Base-by-base conservation (phyloP, 2,797 vertebrate genomes). In the Xiphorhynchus erythropygius region DNA sequence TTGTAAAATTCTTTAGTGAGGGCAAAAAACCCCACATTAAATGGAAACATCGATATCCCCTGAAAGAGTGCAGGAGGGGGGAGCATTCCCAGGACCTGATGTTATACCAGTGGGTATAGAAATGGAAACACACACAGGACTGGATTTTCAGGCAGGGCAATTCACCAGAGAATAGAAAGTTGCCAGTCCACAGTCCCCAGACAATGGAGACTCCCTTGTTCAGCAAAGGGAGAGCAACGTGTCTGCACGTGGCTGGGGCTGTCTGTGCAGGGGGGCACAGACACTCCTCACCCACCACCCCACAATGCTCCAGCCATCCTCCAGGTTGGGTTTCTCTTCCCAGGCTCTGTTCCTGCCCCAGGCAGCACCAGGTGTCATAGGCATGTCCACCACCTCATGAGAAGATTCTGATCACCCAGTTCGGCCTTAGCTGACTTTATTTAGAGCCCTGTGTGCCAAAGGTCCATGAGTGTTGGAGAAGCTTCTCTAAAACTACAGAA, bases 1-100 rank as follows among this genome's bases (percentile, higher is more conserved):
- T 97, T 97, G 89, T 94, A 96, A 97, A 97, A 97, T 97, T 93
- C 97, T 96, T 97, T 62, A 96, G 93, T 24, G 94, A 95, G 91
- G 96, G 92, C 95, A 97, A 94, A 96, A 92, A 94, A 74, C 41
- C 95, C 94, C 95, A 95, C 89, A 80, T 94, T 97, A 97, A 97
- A 94, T 97, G 94, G 85, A 97, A 97, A 97, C 97, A 97, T 96
- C 4, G 68, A 95, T 96, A 95, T 94, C 95, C 95, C 95, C 92
- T n/a, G 65, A 96, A 97, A 90, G 92, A 90, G 82, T 94, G 83
- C 86, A 95, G 73, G 60, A 91, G 67, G 87, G 91, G 93, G 94
- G 92, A 96, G 96, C 91, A 94, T 95, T 95, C 93, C 89, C 91
- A 59, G 87, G 83, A 92, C 56, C 91, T 96, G 95, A 96, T 95